Percentiles rank a stretch among this genome's conserved stretches.
Evolutionary conservation across 2,888 invertebrate species (phyloP).

Genomic region (Hofmannophila pseudospretella): DNA sequence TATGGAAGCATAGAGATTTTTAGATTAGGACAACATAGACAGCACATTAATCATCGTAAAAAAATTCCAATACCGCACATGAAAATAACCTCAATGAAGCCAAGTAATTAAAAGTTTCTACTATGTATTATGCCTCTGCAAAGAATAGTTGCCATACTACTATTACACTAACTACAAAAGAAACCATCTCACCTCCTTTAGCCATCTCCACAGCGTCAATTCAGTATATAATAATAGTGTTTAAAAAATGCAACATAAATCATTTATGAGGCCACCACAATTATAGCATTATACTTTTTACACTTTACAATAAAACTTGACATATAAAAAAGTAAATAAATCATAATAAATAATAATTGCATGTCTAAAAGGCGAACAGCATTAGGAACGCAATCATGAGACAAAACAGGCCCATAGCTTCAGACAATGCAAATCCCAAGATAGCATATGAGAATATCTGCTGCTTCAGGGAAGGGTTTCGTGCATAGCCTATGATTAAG

Average conservation of each 20-base stretch:
- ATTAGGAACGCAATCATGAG: constrained; percentile 99
- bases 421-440: constrained; percentile 97
- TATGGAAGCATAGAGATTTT: too few species aligned
- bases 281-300: constrained; percentile 9
- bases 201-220: constrained; percentile 15
- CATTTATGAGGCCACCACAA: background rate
- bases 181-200: constrained; percentile 35
- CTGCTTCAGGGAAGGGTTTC: constrained; percentile 97
- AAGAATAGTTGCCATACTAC: too few species aligned
- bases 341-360: background rate
- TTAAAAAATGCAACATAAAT: constrained; percentile 32
- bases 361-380: constrained; percentile 93
- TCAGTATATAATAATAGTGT: constrained; percentile 19
- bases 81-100: too few species aligned
- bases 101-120: too few species aligned
- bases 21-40: too few species aligned
- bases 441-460: constrained; percentile 99
- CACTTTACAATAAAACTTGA: constrained; percentile 17
- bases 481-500: constrained; percentile 96
- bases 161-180: constrained; percentile 25
- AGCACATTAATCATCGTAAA: too few species aligned
- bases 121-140: too few species aligned
- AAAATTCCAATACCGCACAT: too few species aligned
- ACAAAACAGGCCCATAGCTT: constrained; percentile 99
- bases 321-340: constrained; percentile 11